These are phyloP conservation scores for Triplophysa rosa DNA, from an alignment of 2,113 vertebrate genomes.

Conservation along the genomic window DNA sequence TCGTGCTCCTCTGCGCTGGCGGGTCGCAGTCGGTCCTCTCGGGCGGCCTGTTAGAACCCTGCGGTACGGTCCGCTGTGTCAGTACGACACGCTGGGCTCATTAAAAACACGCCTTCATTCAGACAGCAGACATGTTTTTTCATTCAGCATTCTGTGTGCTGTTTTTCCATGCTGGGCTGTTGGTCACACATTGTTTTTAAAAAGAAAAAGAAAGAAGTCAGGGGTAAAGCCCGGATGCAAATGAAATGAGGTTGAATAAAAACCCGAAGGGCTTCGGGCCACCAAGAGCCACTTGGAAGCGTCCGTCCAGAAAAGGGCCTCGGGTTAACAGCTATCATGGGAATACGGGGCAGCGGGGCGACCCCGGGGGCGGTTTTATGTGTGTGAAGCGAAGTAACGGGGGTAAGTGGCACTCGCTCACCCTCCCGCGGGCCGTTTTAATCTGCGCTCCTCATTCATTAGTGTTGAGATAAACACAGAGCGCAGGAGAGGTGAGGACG, in stretches of 20 bases:
- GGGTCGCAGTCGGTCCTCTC: constrained; percentile 62
- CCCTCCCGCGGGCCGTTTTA: constrained; percentile 11
- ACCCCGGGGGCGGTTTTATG: constrained; percentile 58
- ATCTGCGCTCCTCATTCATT: constrained; percentile 22
- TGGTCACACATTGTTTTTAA: too few relatives aligned
- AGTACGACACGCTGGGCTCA: neutral
- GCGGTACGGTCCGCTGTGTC: constrained; percentile 2
- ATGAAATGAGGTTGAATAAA: constrained; percentile 29
- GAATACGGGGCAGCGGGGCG: constrained; percentile 58
- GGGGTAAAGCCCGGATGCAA: constrained; percentile 17
- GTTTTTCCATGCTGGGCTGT: too few relatives aligned
- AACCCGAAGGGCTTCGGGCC: constrained; percentile 28
- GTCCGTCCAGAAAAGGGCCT: constrained; percentile 57
- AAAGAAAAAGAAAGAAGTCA: too few relatives aligned
- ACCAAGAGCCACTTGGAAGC: constrained; percentile 62
- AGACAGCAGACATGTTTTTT: neutral
- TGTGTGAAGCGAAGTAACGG: constrained; percentile 17
- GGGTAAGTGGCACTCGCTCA: neutral
- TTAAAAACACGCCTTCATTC: constrained; percentile 19
- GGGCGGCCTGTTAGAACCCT: constrained; percentile 63
- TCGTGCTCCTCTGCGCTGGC: constrained; percentile 61
- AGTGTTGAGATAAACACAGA: constrained; percentile 54
- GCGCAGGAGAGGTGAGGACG: constrained; percentile 53
- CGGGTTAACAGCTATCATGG: constrained; percentile 71
- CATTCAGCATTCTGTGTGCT: too few relatives aligned